Conservation (phyloP, 2,113 vertebrate genomes). For the Rhabdornis inornatus region DNA sequence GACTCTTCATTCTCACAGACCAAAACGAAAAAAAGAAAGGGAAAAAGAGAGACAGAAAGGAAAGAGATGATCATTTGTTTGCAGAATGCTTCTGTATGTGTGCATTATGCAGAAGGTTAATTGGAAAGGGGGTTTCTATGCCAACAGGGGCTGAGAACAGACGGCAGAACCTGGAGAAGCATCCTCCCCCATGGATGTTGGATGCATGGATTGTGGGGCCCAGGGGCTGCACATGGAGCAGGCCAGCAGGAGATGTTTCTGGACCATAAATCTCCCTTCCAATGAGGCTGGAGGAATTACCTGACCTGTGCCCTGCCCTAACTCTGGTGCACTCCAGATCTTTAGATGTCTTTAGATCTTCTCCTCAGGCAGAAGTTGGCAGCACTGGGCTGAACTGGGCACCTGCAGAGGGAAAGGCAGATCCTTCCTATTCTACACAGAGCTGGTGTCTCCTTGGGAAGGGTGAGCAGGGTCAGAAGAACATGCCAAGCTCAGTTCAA, state of each 20-base stretch:
- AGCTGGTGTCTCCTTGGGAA: neutral
- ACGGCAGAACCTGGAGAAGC: neutral
- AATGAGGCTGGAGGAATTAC: neutral
- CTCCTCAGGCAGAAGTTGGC: neutral
- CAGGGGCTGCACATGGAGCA: neutral
- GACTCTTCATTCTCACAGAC: neutral
- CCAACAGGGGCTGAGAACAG: conserved; percentile 37
- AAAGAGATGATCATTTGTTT: neutral
- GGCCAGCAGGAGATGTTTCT: neutral
- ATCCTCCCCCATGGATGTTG: neutral
- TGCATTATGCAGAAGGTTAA: conserved; percentile 15
- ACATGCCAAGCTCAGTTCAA: neutral
- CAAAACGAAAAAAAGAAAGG: neutral
- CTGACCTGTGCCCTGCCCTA: neutral
- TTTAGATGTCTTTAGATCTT: neutral
- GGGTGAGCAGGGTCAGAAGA: neutral
- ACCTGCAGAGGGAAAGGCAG: neutral
- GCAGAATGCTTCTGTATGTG: neutral
- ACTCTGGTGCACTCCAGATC: neutral
- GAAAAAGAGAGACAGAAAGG: neutral
- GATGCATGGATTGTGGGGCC: neutral
- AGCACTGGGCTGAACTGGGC: neutral
- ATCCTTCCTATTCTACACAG: neutral
- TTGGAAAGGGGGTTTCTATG: conserved; percentile 51
- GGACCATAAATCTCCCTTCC: neutral